phyloP scores from a whole-genome alignment of 2,113 vertebrate genomes.

The Aythya baeri region DNA sequence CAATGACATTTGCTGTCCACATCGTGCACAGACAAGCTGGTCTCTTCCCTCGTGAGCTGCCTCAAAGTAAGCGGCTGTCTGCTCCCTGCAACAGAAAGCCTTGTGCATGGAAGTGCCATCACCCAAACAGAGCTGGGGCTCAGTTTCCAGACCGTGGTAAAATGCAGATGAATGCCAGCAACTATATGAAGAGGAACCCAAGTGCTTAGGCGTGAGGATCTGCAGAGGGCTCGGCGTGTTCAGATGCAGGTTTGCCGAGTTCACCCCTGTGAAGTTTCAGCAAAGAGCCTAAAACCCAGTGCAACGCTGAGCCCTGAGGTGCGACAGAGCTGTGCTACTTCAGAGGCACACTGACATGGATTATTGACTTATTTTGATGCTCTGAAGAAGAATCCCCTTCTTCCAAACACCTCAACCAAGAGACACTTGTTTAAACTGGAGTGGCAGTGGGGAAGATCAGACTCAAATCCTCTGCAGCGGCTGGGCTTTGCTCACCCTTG shows the following conservation, averaged over 20 bases:
- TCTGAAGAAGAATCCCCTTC: background rate
- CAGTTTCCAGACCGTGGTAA: background rate
- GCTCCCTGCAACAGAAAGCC: background rate
- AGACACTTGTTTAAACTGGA: background rate
- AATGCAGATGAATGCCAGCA: background rate
- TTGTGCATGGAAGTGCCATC: background rate
- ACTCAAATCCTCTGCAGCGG: background rate
- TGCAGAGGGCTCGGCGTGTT: background rate
- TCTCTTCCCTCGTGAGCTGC: background rate
- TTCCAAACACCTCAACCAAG: background rate
- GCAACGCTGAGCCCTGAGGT: background rate
- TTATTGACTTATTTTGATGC: background rate
- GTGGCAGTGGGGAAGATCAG: background rate
- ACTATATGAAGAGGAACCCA: background rate
- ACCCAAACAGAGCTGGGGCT: background rate
- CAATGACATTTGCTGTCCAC: background rate
- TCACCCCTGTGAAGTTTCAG: background rate
- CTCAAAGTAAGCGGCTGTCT: background rate
- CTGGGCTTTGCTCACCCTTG: accelerated
- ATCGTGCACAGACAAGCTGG: background rate
- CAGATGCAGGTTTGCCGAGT: background rate
- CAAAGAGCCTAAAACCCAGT: background rate
- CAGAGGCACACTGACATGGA: background rate
- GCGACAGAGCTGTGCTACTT: background rate
- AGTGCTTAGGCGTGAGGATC: background rate